Percentiles rank a stretch among this genome's conserved stretches.
phyloP scores from a whole-genome alignment of 1,140 invertebrate species.

The Brachionus asplanchnoidis region DNA sequence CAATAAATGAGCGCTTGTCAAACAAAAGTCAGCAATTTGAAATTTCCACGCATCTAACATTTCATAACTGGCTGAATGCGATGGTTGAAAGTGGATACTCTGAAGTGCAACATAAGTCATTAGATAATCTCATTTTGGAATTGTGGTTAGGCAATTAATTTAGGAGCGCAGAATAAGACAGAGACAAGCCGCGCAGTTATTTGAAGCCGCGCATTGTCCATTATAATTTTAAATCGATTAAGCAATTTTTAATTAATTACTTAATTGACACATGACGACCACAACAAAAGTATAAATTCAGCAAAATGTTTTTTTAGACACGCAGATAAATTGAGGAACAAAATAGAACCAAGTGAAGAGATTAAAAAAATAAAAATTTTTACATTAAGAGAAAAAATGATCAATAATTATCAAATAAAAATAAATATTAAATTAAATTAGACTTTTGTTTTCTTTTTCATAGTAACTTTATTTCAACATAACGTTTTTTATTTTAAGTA shows the following conservation, averaged over 20 bases:
- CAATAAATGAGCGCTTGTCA: background rate
- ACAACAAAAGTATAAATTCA: background rate
- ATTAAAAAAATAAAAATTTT: too few relatives aligned
- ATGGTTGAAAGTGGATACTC: background rate
- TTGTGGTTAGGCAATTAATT: constrained; percentile 15
- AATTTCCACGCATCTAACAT: background rate
- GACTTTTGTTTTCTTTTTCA: too few relatives aligned
- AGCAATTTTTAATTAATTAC: constrained; percentile 11
- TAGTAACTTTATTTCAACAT: too few relatives aligned
- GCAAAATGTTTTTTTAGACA: background rate
- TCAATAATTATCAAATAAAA: too few relatives aligned
- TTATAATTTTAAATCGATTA: constrained; percentile 7
- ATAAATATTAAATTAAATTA: too few relatives aligned
- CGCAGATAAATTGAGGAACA: too few relatives aligned
- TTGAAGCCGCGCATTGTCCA: background rate
- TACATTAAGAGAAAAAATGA: too few relatives aligned
- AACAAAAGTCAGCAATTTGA: background rate
- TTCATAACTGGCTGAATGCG: background rate
- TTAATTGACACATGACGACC: background rate
- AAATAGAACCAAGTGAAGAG: too few relatives aligned
- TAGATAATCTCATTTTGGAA: background rate
- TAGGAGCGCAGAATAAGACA: background rate
- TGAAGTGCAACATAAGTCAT: constrained; percentile 26
- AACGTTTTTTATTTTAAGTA: too few relatives aligned
- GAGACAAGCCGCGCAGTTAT: background rate